These are phyloP conservation scores for Pelvicachromis taeniatus DNA, from an alignment of 2,113 vertebrate genomes.

Conservation along the genomic window DNA sequence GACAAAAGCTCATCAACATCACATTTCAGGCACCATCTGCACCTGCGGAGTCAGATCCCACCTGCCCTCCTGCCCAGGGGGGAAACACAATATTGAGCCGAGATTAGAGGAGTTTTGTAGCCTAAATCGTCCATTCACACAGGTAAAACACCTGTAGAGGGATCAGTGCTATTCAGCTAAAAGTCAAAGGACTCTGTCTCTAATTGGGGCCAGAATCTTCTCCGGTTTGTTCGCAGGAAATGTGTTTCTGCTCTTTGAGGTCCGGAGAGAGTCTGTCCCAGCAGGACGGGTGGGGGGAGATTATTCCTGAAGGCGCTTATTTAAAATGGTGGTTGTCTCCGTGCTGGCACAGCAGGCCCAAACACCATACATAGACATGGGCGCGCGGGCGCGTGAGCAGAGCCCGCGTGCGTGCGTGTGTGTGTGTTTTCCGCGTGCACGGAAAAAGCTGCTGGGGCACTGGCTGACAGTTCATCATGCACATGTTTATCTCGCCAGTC, in stretches of 20 bases:
- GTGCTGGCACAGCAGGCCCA: constrained; percentile 47
- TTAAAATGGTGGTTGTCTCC: constrained; percentile 73
- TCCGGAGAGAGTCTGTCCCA: constrained; percentile 57
- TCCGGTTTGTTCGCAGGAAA: constrained; percentile 20
- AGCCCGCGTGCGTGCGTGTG: neutral
- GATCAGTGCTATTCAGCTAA: constrained; percentile 28
- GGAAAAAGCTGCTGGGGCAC: neutral
- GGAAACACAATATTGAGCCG: constrained; percentile 53
- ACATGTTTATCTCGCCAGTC: constrained; percentile 18
- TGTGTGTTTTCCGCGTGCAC: neutral
- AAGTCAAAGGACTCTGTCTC: constrained; percentile 9
- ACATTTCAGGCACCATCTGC: constrained; percentile 39
- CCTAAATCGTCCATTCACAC: constrained; percentile 49
- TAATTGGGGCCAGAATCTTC: constrained; percentile 23
- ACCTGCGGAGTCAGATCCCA: constrained; percentile 45
- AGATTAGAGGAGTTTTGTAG: constrained; percentile 44
- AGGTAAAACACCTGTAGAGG: constrained; percentile 67
- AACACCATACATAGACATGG: constrained; percentile 10
- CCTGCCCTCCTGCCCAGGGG: constrained; percentile 45
- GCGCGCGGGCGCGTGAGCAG: neutral
- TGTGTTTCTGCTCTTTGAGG: constrained; percentile 22
- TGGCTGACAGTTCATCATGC: constrained; percentile 31
- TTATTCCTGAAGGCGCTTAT: constrained; percentile 55
- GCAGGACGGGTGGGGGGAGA: constrained; percentile 20
- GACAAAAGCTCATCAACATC: constrained; percentile 20